phyloP scores from a whole-genome alignment of 1,140 invertebrate species.

The Andrena cerasifolii region DNA sequence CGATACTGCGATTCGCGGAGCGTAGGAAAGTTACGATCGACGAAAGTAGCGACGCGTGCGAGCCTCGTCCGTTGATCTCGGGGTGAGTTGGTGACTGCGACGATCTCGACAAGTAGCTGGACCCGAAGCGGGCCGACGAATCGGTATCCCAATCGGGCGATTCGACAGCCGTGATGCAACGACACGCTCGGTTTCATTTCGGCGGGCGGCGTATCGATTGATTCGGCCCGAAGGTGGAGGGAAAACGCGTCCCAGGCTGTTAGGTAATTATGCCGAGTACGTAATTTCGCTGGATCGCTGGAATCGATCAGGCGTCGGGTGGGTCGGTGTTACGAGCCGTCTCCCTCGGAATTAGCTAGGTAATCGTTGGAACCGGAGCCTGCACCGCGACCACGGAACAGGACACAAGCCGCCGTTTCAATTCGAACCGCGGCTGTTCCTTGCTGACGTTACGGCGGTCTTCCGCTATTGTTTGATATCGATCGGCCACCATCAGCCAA shows the following conservation, averaged over 20 bases:
- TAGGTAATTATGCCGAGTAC: conserved; percentile 9
- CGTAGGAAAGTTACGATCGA: no score
- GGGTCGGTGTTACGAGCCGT: not conserved
- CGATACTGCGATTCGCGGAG: no score
- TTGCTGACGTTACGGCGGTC: not conserved
- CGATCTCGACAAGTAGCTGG: no score
- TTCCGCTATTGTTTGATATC: conserved; percentile 15
- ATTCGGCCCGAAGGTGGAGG: not conserved
- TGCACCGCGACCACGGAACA: no score
- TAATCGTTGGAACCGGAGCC: no score
- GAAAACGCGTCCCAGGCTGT: not conserved
- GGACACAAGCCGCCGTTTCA: not conserved
- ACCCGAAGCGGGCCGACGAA: conserved; percentile 26
- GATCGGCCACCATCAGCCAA: not conserved
- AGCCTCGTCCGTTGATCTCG: no score
- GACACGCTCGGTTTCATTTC: conserved; percentile 55
- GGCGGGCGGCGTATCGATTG: conserved; percentile 52
- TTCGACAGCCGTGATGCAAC: conserved; percentile 57
- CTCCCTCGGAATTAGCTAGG: no score
- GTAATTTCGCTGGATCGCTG: not conserved
- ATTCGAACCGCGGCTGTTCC: not conserved
- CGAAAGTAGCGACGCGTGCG: no score
- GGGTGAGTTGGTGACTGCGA: no score
- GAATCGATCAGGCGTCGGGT: no score
- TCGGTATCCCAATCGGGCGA: conserved; percentile 47